These are phyloP conservation scores for Heteronetta atricapilla DNA, from an alignment of 2,113 vertebrate genomes.

Conservation along the genomic window DNA sequence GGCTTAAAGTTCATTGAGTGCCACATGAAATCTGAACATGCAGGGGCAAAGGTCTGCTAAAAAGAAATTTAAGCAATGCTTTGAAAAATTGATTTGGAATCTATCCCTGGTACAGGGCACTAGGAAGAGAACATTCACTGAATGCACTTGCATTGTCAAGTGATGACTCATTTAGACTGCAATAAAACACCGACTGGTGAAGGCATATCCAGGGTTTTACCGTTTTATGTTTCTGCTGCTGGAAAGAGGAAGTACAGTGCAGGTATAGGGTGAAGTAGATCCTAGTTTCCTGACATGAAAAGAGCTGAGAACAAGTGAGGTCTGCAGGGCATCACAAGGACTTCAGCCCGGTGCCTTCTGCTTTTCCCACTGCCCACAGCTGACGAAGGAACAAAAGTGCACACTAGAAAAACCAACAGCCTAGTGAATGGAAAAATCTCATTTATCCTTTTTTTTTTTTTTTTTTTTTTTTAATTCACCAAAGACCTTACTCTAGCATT, in stretches of 20 bases:
- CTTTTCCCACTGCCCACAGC: not conserved
- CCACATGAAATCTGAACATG: not conserved
- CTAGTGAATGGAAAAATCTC: not conserved
- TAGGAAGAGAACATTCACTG: not conserved
- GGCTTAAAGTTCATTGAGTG: not conserved
- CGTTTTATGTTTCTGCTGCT: not conserved
- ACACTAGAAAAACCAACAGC: not conserved
- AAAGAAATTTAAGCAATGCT: slow-evolving; percentile 1
- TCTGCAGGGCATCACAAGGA: not conserved
- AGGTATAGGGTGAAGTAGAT: not conserved
- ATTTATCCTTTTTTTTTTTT: not conserved
- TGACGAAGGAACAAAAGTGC: not conserved
- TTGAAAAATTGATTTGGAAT: slow-evolving; percentile 16
- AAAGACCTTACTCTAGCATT: not conserved
- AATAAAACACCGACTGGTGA: not conserved
- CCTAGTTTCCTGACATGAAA: not conserved
- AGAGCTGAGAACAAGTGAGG: not conserved
- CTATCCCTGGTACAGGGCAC: not conserved
- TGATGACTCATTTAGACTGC: not conserved
- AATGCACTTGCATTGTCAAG: not conserved
- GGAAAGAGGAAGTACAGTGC: not conserved
- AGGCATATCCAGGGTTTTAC: not conserved
- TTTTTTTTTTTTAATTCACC: not conserved
- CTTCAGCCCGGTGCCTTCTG: not conserved
- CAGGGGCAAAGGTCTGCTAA: not conserved